Conservation (phyloP, 1,140 invertebrate species). For the Steinernema feltiae region DNA sequence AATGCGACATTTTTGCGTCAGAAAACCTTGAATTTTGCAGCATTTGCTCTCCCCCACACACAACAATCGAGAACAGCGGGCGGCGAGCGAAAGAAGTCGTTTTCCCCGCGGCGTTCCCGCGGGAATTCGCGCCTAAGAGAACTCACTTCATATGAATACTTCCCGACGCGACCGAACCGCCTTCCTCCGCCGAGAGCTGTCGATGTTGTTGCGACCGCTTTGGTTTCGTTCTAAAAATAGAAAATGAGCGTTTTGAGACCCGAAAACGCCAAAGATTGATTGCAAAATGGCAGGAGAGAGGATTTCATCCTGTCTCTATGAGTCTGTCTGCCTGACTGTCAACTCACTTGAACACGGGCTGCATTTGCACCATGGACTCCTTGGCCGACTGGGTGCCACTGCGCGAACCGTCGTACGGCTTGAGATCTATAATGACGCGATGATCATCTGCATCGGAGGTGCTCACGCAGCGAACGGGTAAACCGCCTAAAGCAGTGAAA, state of each 20-base stretch:
- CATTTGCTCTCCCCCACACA: no score
- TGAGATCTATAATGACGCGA: slow-evolving; percentile 13
- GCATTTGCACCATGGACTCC: background rate
- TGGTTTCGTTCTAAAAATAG: background rate
- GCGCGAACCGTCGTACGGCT: background rate
- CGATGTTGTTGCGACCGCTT: background rate
- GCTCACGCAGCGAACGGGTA: slow-evolving; percentile 41
- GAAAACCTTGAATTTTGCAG: no score
- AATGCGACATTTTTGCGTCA: no score
- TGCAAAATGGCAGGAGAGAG: no score
- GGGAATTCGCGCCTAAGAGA: no score
- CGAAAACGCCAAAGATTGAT: no score
- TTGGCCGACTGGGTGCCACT: background rate
- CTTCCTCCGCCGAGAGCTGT: background rate
- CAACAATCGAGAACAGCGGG: no score
- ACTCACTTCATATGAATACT: slow-evolving; percentile 13
- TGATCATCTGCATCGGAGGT: slow-evolving; percentile 29
- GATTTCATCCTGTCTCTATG: no score
- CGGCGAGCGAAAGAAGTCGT: no score
- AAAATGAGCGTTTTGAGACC: no score
- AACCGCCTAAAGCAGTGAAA: slow-evolving; percentile 30
- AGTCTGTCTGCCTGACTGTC: background rate
- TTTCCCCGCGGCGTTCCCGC: no score
- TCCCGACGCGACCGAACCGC: background rate
- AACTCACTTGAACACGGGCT: background rate